Conservation (phyloP, 2,113 vertebrate genomes). For the Nicator chloris region DNA sequence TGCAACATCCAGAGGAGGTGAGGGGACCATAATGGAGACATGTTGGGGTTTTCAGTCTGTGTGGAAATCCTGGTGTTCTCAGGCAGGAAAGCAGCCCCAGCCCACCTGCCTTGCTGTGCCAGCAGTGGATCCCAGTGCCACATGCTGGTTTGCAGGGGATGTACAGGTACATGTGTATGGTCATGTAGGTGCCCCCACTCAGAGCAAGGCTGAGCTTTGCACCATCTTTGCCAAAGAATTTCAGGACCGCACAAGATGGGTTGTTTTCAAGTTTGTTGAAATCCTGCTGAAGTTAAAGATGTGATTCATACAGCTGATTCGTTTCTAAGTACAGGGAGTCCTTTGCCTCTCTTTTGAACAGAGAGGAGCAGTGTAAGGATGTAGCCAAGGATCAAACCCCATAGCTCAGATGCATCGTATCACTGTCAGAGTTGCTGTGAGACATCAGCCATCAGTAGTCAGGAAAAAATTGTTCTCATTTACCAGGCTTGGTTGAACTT, state of each 20-base stretch:
- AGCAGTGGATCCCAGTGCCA: neutral
- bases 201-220: neutral
- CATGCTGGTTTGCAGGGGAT: neutral
- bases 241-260: neutral
- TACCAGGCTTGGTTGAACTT: neutral
- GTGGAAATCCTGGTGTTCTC: neutral
- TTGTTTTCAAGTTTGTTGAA: neutral
- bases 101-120: neutral
- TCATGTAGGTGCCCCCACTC: neutral
- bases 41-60: neutral
- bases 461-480: neutral
- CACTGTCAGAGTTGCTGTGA: neutral
- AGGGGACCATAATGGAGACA: accelerated
- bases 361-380: neutral
- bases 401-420: neutral
- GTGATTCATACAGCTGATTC: neutral
- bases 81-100: neutral
- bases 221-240: neutral
- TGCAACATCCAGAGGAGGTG: neutral
- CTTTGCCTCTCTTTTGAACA: neutral
- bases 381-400: neutral
- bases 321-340: neutral
- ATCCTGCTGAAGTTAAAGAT: neutral
- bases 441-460: neutral
- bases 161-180: accelerated